Evolutionary conservation across 1,140 invertebrate genomes (phyloP), one percentile per base, ranked within the genome.

Genomic region (Brachionus rubens): DNA sequence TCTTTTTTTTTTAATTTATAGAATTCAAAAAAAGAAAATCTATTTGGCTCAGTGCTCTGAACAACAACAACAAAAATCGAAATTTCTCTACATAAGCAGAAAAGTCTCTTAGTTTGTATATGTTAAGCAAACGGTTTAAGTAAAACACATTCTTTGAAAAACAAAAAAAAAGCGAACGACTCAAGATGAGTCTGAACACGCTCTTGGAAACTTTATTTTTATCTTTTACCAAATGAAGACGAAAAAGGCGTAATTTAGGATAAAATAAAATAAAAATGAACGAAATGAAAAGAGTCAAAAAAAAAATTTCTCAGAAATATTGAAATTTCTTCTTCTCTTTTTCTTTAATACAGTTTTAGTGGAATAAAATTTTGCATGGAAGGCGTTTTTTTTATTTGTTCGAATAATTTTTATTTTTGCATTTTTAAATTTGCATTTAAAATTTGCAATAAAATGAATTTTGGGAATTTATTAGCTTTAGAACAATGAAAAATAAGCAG

Each of bases 31-130:
- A 9, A 36, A 36, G 3, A 36, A 36, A 36, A 3, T 36, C 16
- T 59, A 59, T 59, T 59, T 59, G 54, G 54, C 54, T 59, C 54
- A 59, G 54, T 59, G 54, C 33, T 36, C 9, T 5, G 33, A 36
- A 36, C 3, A 36, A 36, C 36, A 33, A 6, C 2, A n/a, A 16
- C 16, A 33, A 36, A 33, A 54, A 14, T 28, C 24, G 50, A 30
- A 28, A 28, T 54, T 54, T 21, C 50, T 54, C 30, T 7, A 10
- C 28, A 33, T n/a, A n/a, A n/a, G n/a, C n/a, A 59, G 16, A 28
- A 36, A 16, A 59, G 54, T 59, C 54, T 59, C 30, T 59, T 10
- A 59, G 28, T 59, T 33, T n/a, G 6, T 59, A 16, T n/a, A 36
- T 33, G 54, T n/a, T n/a, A n/a, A n/a, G n/a, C n/a, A n/a, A n/a